Conservation (phyloP, 2,888 invertebrate species). For the Epinotia nisella region DNA sequence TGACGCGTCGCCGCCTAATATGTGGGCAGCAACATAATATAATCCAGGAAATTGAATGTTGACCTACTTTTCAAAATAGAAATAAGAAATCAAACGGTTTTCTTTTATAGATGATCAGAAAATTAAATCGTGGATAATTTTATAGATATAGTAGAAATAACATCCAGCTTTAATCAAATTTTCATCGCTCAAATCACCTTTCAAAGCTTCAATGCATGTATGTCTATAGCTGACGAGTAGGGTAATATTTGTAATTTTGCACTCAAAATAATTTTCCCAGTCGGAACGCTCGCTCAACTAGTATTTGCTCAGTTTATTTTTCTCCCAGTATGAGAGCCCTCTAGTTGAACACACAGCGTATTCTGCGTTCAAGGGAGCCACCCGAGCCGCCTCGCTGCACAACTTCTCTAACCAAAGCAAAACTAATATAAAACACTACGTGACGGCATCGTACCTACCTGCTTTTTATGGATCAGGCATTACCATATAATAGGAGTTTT, state of each 20-base stretch:
- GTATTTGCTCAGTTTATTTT: constrained; percentile 80
- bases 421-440: constrained; percentile 72
- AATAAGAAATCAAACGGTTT: neutral
- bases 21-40: constrained; percentile 24
- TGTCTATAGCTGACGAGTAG: constrained; percentile 18
- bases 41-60: constrained; percentile 38
- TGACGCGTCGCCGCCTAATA: constrained; percentile 21
- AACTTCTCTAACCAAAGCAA: constrained; percentile 62
- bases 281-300: constrained; percentile 59
- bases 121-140: too few species aligned
- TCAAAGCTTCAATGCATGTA: neutral
- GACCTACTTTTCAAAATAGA: constrained; percentile 12
- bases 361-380: constrained; percentile 68
- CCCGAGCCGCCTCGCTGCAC: constrained; percentile 68
- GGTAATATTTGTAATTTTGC: constrained; percentile 62
- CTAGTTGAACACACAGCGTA: constrained; percentile 69
- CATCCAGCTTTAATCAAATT: neutral
- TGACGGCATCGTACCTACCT: constrained; percentile 58
- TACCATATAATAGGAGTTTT: constrained; percentile 45
- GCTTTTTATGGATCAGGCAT: constrained; percentile 57
- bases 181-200: constrained; percentile 1
- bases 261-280: constrained; percentile 68
- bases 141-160: too few species aligned
- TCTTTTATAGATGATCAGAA: neutral
- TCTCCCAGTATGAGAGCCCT: constrained; percentile 69